Evolutionary conservation across 1,140 invertebrate genomes (phyloP), one percentile per base, ranked within the genome.

Genomic region (Drosophila asahinai): DNA sequence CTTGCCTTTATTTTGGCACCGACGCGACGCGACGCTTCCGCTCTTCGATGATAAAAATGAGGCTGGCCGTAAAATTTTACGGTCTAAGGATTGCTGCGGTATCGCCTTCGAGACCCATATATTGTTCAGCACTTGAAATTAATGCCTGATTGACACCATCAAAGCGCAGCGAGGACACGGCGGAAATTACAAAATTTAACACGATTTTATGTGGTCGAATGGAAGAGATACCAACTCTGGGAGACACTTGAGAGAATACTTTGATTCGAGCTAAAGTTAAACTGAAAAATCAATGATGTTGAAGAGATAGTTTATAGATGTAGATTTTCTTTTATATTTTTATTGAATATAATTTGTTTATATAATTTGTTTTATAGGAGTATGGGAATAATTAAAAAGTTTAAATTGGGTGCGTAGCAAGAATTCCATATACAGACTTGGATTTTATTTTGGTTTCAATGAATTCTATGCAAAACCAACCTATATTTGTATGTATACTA

Each of bases 111-210:
- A 42, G 47, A 27, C 14, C 30, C 45, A 73, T 73, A 68, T 73
- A 73, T 71, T 72, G 45, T 73, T 59, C 38, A 52, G 33, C 66
- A 77, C 57, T 82, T 64, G 60, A 78, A 78, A 63, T 38, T 60
- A 78, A 82, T 82, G 80, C 30, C 36, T 49, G 74, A 68, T 82
- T 78, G 75, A 79, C 80, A 47, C 80, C 76, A 68, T 74, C 74
- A 45, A 61, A 38, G 61, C 59, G 38, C 33, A 19, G 22, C 38
- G 15, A 48, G 25, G 57, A 59, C 38, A 62, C 63, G 17, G 3
- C 43, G 62, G 38, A 80, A 54, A 63, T 52, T 42, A 36, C 47
- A 61, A 40, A 58, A 60, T 65, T 55, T 45, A 65, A 79, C 19
- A 27, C 36, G 27, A 55, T 38, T 45, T 72, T 49, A 72, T 51